Base-by-base conservation (phyloP, 1,140 invertebrate species). In the Chlorops oryzae region DNA sequence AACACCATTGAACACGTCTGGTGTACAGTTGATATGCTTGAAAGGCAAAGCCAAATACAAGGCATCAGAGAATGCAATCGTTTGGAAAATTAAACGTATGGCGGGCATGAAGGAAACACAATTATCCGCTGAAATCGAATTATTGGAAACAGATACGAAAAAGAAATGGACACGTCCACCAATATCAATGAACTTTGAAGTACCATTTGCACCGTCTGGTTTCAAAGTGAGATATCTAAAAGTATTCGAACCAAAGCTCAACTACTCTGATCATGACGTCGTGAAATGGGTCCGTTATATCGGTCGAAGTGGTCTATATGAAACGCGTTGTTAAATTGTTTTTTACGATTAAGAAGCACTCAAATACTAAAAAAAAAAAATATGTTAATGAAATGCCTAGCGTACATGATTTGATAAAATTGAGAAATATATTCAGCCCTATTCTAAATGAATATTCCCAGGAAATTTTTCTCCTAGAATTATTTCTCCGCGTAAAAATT, bases 281-380 rank as follows among this genome's bases (percentile, higher is more conserved):
- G 98, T 99, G 65, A 99, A 99, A 86, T 99, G 97, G 97, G 97
- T 99, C 20, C 83, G 97, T 37, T 99, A 99, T 75, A 99, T 99
- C 67, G 97, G 97, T 13, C 84, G 94, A 59, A 98, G 93, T 75
- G 97, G 97, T 44, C 81, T 99, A 6, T 99, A 99, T 72, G 97
- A 99, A 80, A 99, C 97, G 20, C 80, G 97, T 77, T 99, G 97
- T 79, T 98, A 85, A 59, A 47, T 46, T 3, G n/a, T 28, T 2
- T 34, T 46, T 37, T 23, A 34, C 25, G n/a, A 24, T 40, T 24
- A 27, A 32, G 37, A 58, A 58, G 50, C 53, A 58, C 47, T 50
- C 52, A 50, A 64, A 50, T 55, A 58, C 54, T 47, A 54, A 51
- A 43, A 43, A 25, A 22, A 25, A 17, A 10, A 5, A 42, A 28